Evolutionary conservation across 2,888 invertebrate genomes (phyloP), one percentile per base, ranked within the genome.

Genomic region (Imbricaverruca yamaguchii): DNA sequence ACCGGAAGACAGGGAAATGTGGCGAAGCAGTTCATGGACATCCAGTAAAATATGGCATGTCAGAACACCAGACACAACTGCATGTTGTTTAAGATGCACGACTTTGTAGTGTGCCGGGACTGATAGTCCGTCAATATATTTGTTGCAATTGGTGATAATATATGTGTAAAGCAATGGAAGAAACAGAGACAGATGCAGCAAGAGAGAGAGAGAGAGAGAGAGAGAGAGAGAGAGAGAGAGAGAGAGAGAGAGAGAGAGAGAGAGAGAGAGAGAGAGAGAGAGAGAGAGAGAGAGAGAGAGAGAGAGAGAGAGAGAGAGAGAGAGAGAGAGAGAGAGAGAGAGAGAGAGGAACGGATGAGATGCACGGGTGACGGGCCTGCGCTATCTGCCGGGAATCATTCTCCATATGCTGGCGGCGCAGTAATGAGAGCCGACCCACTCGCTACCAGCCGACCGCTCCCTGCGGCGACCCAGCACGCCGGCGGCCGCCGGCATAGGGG

Each of bases 301-400:
- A 69, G 69, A 69, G 53, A 69, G 69, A 69, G 69, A 69, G 53
- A 69, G 69, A 39, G 69, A 69, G 53, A 69, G 69, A 69, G 69
- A 39, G 69, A 69, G 69, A 69, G 69, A 69, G 69, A 39, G 39
- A 69, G 69, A 69, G 69, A 53, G 53, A 15, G 53, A 53, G 53
- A 53, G 69, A 69, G 69, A 39, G 69, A 69, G 69, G 53, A 53
- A 69, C 39, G 15, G 53, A 69, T 39, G 39, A 39, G 39, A 39
- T 39, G 39, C 39, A 39, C 39, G 39, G 39, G 39, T 39, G 39
- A 4, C 39, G 39, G 39, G 39, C 39, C 39, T 39, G 39, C 39
- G 39, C 39, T 39, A 39, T 39, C 39, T 39, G 4, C 39, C 39
- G 39, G 39, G 39, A 39, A 39, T 39, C 39, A 39, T 39, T 39